phyloP scores from a whole-genome alignment of 2,888 invertebrate species.

The Kryphioiulus occultus region DNA sequence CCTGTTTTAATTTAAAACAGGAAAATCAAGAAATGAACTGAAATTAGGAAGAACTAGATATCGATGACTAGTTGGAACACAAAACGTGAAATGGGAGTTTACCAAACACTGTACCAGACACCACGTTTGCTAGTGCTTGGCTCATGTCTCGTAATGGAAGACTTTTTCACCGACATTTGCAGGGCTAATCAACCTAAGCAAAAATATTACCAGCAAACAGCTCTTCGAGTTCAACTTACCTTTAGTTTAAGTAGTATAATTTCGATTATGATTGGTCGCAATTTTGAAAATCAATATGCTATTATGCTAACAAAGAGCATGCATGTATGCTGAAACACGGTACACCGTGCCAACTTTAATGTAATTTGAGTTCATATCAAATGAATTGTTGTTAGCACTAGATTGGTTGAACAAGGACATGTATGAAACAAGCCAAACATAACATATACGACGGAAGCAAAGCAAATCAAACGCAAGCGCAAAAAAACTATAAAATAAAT shows the following conservation, averaged over 20 bases:
- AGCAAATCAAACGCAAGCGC: background rate
- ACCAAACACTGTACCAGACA: background rate
- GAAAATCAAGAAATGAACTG: background rate
- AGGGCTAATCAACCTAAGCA: background rate
- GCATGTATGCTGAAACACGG: too few species aligned
- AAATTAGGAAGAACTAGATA: conserved; percentile 4
- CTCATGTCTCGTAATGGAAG: background rate
- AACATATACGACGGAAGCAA: background rate
- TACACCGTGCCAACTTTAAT: too few species aligned
- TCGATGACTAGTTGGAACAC: background rate
- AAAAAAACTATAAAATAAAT: background rate
- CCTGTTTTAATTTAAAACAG: conserved; percentile 39
- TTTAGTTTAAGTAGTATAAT: background rate
- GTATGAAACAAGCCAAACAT: background rate
- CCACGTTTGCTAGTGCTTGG: background rate
- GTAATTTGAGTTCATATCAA: too few species aligned
- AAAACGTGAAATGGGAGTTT: background rate
- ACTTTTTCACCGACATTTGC: background rate
- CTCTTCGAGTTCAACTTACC: background rate
- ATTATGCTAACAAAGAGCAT: too few species aligned
- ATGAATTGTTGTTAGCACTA: too few species aligned
- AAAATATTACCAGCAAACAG: background rate
- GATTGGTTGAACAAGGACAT: background rate
- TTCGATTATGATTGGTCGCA: background rate
- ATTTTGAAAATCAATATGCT: background rate